Conservation (phyloP, 2,797 vertebrate species). For the Parauchenoglanis punctatus region DNA sequence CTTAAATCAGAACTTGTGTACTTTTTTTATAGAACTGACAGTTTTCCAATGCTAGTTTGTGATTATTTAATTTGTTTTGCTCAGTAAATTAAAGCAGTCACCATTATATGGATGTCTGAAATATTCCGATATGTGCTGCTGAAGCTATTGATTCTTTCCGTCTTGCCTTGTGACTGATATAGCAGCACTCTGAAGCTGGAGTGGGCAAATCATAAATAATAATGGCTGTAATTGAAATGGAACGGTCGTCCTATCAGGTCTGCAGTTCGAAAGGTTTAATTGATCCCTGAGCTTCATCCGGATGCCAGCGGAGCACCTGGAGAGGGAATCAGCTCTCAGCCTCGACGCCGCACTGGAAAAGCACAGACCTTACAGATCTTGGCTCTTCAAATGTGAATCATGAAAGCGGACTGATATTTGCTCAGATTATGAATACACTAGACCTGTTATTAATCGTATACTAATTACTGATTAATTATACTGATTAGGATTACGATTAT, state of each 20-base stretch:
- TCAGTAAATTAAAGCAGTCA: neutral
- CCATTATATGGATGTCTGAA: conserved; percentile 19
- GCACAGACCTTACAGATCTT: neutral
- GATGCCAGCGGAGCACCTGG: conserved; percentile 16
- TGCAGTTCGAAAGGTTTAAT: conserved; percentile 56
- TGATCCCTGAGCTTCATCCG: conserved; percentile 62
- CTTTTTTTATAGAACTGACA: neutral
- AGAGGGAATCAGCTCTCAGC: conserved; percentile 1
- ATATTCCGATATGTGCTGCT: neutral
- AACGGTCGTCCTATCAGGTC: conserved; percentile 49
- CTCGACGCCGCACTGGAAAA: neutral
- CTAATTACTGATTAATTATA: too few relatives aligned
- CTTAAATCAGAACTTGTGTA: neutral
- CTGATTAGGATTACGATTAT: too few relatives aligned
- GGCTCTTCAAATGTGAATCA: neutral
- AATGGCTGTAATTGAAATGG: conserved; percentile 57
- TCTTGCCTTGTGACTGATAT: conserved; percentile 3
- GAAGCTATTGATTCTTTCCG: conserved; percentile 10
- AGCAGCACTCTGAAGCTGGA: conserved; percentile 31
- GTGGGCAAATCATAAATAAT: conserved; percentile 60
- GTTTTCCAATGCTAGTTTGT: neutral
- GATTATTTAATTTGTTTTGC: conserved; percentile 29
- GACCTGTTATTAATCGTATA: neutral
- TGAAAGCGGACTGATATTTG: neutral
- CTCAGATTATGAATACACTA: neutral